These are phyloP conservation scores for Psittacula derbiana DNA, from an alignment of 2,797 vertebrate species.

Conservation along the genomic window DNA sequence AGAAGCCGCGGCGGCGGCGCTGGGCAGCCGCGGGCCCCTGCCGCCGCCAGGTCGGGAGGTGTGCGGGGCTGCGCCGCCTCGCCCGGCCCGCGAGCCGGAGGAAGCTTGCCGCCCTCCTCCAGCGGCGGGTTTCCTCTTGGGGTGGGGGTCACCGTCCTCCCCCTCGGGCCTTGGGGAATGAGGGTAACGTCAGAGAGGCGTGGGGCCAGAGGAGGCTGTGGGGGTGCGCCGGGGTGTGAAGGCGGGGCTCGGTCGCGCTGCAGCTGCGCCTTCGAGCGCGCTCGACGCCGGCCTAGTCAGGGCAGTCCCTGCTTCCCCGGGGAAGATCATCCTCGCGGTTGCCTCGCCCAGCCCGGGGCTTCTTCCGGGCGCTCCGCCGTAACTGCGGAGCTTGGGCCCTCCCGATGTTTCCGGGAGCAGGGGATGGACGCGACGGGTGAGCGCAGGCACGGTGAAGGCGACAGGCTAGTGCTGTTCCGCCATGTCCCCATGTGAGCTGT, in stretches of 20 bases:
- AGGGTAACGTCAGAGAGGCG: too few species aligned
- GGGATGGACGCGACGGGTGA: not conserved
- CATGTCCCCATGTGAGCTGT: not conserved
- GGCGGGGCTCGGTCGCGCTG: not conserved
- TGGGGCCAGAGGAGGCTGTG: not conserved
- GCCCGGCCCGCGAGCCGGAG: not conserved
- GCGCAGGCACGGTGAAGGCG: not conserved
- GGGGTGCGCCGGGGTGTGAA: not conserved
- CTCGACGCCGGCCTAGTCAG: not conserved
- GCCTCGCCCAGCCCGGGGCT: not conserved
- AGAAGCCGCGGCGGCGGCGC: conserved; percentile 2
- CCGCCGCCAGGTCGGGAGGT: not conserved
- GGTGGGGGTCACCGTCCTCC: not conserved
- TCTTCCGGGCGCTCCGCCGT: not conserved
- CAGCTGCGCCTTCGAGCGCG: too few species aligned
- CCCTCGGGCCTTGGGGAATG: not conserved
- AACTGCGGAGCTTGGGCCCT: not conserved
- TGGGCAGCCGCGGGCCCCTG: not conserved
- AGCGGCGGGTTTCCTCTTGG: not conserved
- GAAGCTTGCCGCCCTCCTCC: too few species aligned
- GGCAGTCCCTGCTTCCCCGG: accelerated
- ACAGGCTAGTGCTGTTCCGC: not conserved
- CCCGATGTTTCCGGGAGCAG: not conserved
- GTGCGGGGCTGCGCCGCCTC: too few species aligned
- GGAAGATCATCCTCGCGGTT: too few species aligned